Percentiles rank a stretch among this genome's conserved stretches.
Evolutionary conservation across 2,113 vertebrate genomes (phyloP).

Genomic region (Pterocles orientalis): DNA sequence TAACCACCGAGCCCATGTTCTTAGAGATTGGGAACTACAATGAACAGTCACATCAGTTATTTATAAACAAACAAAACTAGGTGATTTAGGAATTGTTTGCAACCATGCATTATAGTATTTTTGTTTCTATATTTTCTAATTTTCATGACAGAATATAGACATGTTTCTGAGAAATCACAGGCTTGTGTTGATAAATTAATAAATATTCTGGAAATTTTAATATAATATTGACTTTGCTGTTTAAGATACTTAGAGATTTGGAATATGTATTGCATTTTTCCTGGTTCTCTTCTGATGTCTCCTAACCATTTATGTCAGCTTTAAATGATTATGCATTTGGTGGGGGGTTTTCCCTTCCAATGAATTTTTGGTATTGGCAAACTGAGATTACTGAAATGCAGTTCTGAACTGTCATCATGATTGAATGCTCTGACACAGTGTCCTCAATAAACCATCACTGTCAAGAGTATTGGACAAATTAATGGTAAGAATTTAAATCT

Average conservation of each 20-base stretch:
- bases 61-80: background rate
- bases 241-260: background rate
- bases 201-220: slow-evolving; percentile 24
- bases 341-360: background rate
- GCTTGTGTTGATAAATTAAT: slow-evolving; percentile 4
- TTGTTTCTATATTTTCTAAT: background rate
- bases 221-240: background rate
- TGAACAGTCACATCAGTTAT: background rate
- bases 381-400: background rate
- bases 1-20: rapidly evolving
- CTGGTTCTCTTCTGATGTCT: background rate
- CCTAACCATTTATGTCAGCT: background rate
- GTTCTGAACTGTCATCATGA: background rate
- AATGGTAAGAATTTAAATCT: background rate
- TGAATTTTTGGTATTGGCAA: background rate
- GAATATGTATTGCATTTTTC: background rate
- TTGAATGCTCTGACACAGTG: background rate
- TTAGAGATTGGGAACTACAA: background rate
- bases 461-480: background rate
- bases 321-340: background rate
- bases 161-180: background rate
- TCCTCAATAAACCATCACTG: background rate
- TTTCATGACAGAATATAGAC: background rate
- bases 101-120: background rate
- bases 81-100: background rate